Percentiles rank a stretch among this genome's conserved stretches.
Conservation (phyloP, 2,113 vertebrate genomes). For the Solenodon paradoxus region DNA sequence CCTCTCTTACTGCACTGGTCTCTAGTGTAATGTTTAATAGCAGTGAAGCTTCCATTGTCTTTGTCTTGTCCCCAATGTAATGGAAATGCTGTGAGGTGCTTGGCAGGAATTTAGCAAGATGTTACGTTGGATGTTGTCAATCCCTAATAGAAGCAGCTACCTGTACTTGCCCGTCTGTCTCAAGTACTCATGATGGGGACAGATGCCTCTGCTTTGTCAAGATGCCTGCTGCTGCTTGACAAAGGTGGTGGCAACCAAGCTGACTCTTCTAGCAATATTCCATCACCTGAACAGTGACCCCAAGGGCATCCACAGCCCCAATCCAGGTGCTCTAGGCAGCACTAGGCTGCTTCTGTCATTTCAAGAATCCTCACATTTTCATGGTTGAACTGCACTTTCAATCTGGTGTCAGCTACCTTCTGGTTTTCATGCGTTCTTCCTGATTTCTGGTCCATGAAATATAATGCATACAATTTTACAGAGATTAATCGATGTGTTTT, state of each 20-base stretch:
- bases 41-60: background rate
- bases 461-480: background rate
- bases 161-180: background rate
- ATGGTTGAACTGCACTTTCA: background rate
- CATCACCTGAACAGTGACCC: background rate
- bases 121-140: background rate
- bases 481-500: background rate
- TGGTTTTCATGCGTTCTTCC: background rate
- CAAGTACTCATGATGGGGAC: background rate
- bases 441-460: slow-evolving; percentile 4
- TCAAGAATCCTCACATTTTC: background rate
- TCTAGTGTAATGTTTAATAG: background rate
- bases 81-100: background rate
- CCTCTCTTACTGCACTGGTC: background rate
- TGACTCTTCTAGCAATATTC: background rate
- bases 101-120: background rate
- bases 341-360: background rate
- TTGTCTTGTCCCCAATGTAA: background rate
- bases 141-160: background rate
- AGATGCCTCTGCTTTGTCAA: no score
- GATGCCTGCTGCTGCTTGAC: background rate
- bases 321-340: background rate
- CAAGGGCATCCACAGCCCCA: background rate
- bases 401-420: background rate
- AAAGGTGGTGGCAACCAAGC: background rate